Percentiles rank a stretch among this genome's conserved stretches.
phyloP scores from a whole-genome alignment of 2,888 invertebrate species.

The Drosophila percnosoma region DNA sequence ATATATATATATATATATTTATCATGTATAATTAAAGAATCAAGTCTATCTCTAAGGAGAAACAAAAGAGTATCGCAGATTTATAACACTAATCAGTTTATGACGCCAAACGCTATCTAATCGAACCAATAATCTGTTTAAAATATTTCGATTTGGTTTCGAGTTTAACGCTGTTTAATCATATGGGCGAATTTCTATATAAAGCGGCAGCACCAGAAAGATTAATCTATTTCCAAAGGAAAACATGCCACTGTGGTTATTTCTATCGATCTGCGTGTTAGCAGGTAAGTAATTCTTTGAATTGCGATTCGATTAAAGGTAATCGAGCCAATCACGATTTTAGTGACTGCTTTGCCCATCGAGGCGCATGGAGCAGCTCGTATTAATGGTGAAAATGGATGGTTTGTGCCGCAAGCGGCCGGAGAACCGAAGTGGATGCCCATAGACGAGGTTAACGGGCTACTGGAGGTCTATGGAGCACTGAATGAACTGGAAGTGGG shows the following conservation, averaged over 20 bases:
- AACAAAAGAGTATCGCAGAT: not conserved
- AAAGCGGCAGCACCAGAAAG: constrained; percentile 20
- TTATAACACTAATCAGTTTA: not conserved
- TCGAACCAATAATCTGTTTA: constrained; percentile 11
- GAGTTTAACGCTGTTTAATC: constrained; percentile 17
- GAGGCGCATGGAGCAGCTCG: constrained; percentile 33
- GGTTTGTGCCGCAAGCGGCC: constrained; percentile 64
- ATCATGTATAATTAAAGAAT: not conserved
- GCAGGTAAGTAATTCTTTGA: constrained; percentile 46
- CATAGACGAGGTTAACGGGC: constrained; percentile 40
- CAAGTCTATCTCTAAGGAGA: not conserved
- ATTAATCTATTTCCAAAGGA: not conserved
- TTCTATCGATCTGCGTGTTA: constrained; percentile 48
- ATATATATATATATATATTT: too few relatives aligned
- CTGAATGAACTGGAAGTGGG: constrained; percentile 33
- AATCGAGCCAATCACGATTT: not conserved
- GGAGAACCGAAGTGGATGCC: constrained; percentile 57
- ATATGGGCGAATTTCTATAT: constrained; percentile 31
- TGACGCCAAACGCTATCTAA: constrained; percentile 25
- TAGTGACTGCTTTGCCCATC: constrained; percentile 52
- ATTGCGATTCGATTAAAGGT: not conserved
- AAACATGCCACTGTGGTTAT: constrained; percentile 51
- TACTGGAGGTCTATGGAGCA: constrained; percentile 36
- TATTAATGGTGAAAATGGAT: constrained; percentile 66
- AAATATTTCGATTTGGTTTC: constrained; percentile 12